phyloP scores from a whole-genome alignment of 2,797 vertebrate genomes.

The Petrocephalus sullivani region DNA sequence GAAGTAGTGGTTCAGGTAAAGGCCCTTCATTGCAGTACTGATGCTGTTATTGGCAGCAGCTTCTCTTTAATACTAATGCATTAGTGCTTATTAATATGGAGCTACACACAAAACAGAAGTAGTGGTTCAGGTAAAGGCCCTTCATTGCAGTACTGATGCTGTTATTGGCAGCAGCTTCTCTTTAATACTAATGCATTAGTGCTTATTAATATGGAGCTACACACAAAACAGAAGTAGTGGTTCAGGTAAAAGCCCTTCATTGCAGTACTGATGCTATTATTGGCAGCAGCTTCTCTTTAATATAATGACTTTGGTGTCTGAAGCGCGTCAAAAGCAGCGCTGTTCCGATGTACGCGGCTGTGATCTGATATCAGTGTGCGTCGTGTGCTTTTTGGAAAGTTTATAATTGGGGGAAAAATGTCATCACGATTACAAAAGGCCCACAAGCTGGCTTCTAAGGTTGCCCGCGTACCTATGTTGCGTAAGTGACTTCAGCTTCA shows the following conservation, averaged over 20 bases:
- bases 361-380: background rate
- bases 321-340: background rate
- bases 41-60: background rate
- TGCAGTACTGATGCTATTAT: background rate
- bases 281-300: background rate
- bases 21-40: background rate
- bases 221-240: background rate
- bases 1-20: background rate
- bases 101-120: background rate
- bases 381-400: background rate
- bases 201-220: background rate
- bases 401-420: background rate
- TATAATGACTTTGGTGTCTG: background rate
- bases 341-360: background rate
- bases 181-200: background rate
- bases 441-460: background rate
- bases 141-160: background rate
- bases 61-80: background rate
- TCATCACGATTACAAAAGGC: background rate
- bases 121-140: background rate
- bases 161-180: background rate
- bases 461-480: background rate
- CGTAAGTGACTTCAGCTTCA: background rate
- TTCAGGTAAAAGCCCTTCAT: background rate
- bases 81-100: background rate